Base-by-base conservation (phyloP, 2,797 vertebrate species). In the Gymnoscopelus microlampas region DNA sequence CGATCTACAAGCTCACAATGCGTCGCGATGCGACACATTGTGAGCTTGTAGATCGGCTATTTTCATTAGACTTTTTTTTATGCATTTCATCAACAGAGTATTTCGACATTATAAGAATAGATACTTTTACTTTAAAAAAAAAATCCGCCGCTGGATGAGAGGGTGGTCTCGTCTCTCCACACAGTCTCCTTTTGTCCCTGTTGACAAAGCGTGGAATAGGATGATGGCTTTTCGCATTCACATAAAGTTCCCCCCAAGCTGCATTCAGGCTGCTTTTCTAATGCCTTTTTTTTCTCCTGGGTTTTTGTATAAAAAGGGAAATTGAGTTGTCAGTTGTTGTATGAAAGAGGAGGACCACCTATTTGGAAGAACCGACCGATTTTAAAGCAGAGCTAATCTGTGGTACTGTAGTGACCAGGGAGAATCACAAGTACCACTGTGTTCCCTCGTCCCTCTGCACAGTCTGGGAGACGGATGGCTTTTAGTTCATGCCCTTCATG, bases 201-300 rank as follows among this genome's bases (percentile, higher is more conserved):
- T 75, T 77, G 79, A 91, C 84, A 83, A 84, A 83, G 80, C 60
- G 19, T 50, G 59, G 74, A 86, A 76, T 68, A 66, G 54, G 35
- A 39, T 39, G 35, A 71, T 62, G 56, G 58, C 86, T 88, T 88
- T 91, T 90, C 77, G 88, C 85, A 89, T 88, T 89, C 74, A 86
- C 82, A 85, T 76, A 59, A 70, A 78, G 35, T 7, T 7, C 55
- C 66, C 66, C 53, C 47, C 24, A 69, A 74, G 74, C 66, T 80
- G 68, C 47, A 54, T 68, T 80, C 68, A 13, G 48, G 54, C 60
- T 39, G 24, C 60, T 69, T 79, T 85, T 79, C 48, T 74, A 35
- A 63, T 54, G 63, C 69, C 68, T 83, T 74, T 73, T 55, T 54
- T 14, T 6, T 65, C 66, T 68, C 4, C 55, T 19, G 19, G 19